Evolutionary conservation across 2,113 vertebrate species (phyloP).

Genomic region (Lynx canadensis): DNA sequence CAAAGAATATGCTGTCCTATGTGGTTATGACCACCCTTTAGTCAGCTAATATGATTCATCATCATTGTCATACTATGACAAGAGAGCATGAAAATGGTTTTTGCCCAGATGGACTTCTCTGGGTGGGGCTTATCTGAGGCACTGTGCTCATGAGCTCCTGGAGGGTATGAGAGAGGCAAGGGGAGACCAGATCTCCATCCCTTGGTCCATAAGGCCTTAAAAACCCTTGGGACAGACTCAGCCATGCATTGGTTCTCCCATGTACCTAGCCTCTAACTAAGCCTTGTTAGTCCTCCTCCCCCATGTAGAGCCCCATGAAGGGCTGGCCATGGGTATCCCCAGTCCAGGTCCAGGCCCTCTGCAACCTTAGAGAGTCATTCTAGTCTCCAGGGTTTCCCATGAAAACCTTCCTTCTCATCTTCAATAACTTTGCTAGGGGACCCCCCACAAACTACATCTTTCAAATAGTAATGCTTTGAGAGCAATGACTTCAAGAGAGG

Average conservation of each 20-base stretch:
- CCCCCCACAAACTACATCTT: neutral
- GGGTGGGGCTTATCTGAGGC: neutral
- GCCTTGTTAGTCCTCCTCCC: neutral
- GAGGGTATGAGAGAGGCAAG: neutral
- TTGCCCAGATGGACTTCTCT: neutral
- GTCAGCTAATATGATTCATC: conserved; percentile 6
- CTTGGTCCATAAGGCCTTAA: neutral
- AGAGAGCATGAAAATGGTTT: neutral
- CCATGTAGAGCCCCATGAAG: neutral
- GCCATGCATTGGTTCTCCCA: neutral
- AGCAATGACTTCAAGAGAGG: neutral
- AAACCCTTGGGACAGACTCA: neutral
- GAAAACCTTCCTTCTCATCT: neutral
- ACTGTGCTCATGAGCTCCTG: neutral
- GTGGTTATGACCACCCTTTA: neutral
- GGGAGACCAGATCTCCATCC: neutral
- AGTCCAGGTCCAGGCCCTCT: neutral
- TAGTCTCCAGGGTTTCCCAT: neutral
- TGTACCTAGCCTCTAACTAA: neutral
- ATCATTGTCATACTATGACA: neutral
- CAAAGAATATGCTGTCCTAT: neutral
- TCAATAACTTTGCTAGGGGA: neutral
- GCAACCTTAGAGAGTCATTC: neutral
- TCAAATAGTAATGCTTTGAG: neutral
- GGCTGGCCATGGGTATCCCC: neutral